Evolutionary conservation across 2,888 invertebrate species (phyloP).

Genomic region (Pammene aurita): DNA sequence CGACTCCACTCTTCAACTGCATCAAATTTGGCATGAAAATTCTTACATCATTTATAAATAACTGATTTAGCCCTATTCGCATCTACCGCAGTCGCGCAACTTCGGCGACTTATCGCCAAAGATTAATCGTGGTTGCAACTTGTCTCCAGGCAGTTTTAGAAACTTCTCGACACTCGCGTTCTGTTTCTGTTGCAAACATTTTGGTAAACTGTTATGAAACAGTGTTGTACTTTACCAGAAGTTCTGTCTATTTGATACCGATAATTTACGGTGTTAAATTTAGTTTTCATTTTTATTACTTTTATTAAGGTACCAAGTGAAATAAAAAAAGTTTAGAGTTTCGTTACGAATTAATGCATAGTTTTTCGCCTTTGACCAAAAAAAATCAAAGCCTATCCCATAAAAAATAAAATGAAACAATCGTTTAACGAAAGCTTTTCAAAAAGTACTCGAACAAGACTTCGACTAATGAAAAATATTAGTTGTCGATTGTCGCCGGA

Average conservation of each 20-base stretch:
- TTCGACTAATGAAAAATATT: conserved; percentile 25
- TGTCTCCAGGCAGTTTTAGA: conserved; percentile 27
- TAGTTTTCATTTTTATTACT: too few relatives aligned
- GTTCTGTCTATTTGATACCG: background rate
- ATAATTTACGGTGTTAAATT: too few relatives aligned
- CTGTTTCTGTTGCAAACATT: conserved; percentile 11
- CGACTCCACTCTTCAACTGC: background rate
- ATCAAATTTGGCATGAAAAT: background rate
- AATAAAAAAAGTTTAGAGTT: too few relatives aligned
- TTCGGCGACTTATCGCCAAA: conserved; percentile 32
- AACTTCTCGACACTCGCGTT: conserved; percentile 23
- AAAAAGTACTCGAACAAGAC: conserved; percentile 3
- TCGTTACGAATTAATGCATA: too few relatives aligned
- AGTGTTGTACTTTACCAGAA: background rate
- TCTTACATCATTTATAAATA: background rate
- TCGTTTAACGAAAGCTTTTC: background rate
- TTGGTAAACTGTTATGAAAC: background rate
- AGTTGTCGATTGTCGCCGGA: conserved; percentile 17
- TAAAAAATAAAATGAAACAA: conserved; percentile 3
- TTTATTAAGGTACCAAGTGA: too few relatives aligned
- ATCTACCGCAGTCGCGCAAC: conserved; percentile 28
- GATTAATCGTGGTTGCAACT: conserved; percentile 34
- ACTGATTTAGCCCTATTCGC: conserved; percentile 21
- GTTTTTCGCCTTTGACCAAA: background rate
- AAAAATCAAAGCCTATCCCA: background rate